Evolutionary conservation across 1,140 invertebrate species (phyloP).

Genomic region (Druon quercuslanigerum): DNA sequence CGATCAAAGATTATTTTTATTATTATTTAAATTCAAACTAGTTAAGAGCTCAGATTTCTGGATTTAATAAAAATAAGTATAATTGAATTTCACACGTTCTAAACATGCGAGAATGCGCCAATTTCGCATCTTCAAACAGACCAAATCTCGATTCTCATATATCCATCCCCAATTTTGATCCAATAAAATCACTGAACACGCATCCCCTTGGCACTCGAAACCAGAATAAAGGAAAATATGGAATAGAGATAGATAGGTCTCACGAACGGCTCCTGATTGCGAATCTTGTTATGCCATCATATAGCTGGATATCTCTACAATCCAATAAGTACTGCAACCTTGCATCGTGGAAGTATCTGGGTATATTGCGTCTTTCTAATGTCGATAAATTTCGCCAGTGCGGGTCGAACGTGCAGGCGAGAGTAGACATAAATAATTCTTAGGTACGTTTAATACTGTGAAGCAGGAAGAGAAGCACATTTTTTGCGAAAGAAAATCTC

Average conservation of each 20-base stretch:
- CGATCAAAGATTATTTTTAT: no score
- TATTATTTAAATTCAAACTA: no score
- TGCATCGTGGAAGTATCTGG: slow-evolving; percentile 13
- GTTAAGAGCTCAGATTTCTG: no score
- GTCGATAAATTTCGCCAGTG: not conserved
- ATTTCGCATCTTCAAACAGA: slow-evolving; percentile 35
- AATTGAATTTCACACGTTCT: slow-evolving; percentile 11
- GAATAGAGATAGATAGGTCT: slow-evolving; percentile 39
- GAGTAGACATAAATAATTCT: slow-evolving; percentile 14
- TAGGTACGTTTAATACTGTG: slow-evolving; percentile 37
- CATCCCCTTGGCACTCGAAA: not conserved
- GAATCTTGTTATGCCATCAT: slow-evolving; percentile 43
- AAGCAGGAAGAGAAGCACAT: not conserved
- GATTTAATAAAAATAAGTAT: not conserved
- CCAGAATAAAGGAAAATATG: slow-evolving; percentile 33
- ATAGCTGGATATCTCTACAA: slow-evolving; percentile 32
- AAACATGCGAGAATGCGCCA: slow-evolving; percentile 8
- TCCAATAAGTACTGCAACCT: slow-evolving; percentile 36
- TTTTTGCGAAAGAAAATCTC: not conserved
- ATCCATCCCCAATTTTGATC: slow-evolving; percentile 39
- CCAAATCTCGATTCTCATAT: slow-evolving; percentile 34
- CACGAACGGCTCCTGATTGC: slow-evolving; percentile 39
- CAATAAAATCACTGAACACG: slow-evolving; percentile 41
- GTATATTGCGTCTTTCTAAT: slow-evolving; percentile 1
- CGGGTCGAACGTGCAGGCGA: not conserved